A percentile compares a stretch with the other conserved stretches of the same genome.
These are phyloP conservation scores for Dilophus febrilis DNA, from an alignment of 2,888 invertebrate genomes.

Conservation along the genomic window DNA sequence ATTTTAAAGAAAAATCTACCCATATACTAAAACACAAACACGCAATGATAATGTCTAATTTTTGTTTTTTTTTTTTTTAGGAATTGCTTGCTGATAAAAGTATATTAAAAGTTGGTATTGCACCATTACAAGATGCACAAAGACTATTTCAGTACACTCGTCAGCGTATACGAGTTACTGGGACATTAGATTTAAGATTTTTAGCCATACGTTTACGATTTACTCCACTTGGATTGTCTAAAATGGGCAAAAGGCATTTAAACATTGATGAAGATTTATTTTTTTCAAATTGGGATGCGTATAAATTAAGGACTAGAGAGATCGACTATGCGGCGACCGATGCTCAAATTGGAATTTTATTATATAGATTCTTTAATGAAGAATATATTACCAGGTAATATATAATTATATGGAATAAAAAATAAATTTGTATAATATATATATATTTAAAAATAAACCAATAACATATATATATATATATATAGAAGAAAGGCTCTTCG, in stretches of 20 bases:
- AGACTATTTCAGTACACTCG: constrained; percentile 46
- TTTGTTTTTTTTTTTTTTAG: constrained; percentile 19
- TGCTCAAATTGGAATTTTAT: constrained; percentile 49
- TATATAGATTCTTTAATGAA: constrained; percentile 49
- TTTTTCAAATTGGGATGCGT: constrained; percentile 61
- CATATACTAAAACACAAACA: not conserved
- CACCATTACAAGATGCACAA: constrained; percentile 48
- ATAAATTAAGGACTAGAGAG: constrained; percentile 40
- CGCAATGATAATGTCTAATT: constrained; percentile 2
- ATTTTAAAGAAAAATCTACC: constrained; percentile 5
- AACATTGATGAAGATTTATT: constrained; percentile 48
- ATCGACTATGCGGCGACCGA: constrained; percentile 61
- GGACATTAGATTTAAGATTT: constrained; percentile 49
- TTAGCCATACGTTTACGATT: constrained; percentile 34
- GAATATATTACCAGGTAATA: too few species aligned
- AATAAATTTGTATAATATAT: too few species aligned
- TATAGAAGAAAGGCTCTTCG: too few species aligned
- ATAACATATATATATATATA: too few species aligned
- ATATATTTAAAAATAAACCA: too few species aligned
- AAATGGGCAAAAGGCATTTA: constrained; percentile 41
- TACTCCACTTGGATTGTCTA: constrained; percentile 42
- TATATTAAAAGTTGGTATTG: constrained; percentile 64
- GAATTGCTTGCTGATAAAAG: constrained; percentile 40
- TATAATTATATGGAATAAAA: too few species aligned
- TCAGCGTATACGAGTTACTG: constrained; percentile 40